Percentiles rank a stretch among this genome's conserved stretches.
Evolutionary conservation across 2,113 vertebrate genomes (phyloP).

Genomic region (Oreamnos americanus): DNA sequence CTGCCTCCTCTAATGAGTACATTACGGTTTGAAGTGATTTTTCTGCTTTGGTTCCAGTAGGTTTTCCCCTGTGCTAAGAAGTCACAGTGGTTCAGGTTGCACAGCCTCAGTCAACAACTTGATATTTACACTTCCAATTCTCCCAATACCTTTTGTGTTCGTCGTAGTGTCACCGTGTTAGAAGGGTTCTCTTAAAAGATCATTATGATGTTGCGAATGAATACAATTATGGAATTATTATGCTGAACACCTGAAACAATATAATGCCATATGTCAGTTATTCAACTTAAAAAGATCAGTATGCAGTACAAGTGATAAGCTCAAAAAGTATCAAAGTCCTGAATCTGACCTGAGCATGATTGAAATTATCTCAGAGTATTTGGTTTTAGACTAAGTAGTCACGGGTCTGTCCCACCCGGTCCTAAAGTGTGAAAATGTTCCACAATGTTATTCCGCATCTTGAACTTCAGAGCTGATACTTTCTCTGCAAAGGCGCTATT

Average conservation of each 20-base stretch:
- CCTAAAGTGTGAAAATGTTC: neutral
- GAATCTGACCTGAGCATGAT: neutral
- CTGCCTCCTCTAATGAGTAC: neutral
- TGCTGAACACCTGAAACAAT: neutral
- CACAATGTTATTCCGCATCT: neutral
- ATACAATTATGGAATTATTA: neutral
- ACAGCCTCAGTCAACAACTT: neutral
- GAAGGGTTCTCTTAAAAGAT: neutral
- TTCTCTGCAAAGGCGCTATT: neutral
- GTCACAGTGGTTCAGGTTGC: neutral
- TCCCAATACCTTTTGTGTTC: neutral
- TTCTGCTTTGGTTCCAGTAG: neutral
- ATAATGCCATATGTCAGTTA: neutral
- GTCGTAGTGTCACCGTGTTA: neutral
- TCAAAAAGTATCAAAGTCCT: neutral
- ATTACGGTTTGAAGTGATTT: neutral
- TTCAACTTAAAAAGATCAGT: neutral
- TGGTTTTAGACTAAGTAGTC: neutral
- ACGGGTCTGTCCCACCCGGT: neutral
- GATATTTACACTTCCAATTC: neutral
- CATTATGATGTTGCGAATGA: neutral
- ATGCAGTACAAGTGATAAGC: neutral
- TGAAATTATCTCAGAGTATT: neutral
- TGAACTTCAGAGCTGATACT: neutral
- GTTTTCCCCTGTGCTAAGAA: neutral